A percentile compares a stretch with the other conserved stretches of the same genome.
Evolutionary conservation across 2,113 vertebrate species (phyloP).

Genomic region (Prinia subflava): DNA sequence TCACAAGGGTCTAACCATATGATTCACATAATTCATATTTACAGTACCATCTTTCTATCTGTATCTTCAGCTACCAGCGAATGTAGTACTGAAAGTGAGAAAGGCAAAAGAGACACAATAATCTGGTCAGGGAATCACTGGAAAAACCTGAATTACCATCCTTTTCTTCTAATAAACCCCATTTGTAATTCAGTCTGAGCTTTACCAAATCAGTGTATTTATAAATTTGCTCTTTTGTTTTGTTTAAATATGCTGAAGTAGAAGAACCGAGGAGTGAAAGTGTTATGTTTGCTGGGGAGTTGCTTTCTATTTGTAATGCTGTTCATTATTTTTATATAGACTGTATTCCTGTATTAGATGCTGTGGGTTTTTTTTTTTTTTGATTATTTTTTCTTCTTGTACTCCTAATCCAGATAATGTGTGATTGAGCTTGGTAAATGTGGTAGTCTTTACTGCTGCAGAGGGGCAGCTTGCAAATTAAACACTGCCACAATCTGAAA

Average conservation of each 20-base stretch:
- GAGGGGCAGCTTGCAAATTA: conserved; percentile 80
- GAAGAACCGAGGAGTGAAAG: conserved; percentile 49
- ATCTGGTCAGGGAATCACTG: conserved; percentile 64
- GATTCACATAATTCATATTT: conserved; percentile 86
- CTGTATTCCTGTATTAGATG: conserved; percentile 35
- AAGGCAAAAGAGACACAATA: conserved; percentile 71
- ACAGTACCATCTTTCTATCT: conserved; percentile 81
- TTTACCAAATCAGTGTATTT: conserved; percentile 43
- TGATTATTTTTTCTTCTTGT: conserved; percentile 40
- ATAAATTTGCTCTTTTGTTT: conserved; percentile 32
- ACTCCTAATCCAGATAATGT: conserved; percentile 67
- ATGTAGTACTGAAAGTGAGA: conserved; percentile 65
- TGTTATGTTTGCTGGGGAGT: conserved; percentile 51
- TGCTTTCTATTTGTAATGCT: conserved; percentile 57
- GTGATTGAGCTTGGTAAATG: conserved; percentile 71
- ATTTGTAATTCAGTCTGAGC: conserved; percentile 45
- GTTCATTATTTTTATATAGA: conserved; percentile 63
- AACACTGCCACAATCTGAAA: conserved; percentile 80
- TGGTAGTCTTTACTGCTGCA: conserved; percentile 72
- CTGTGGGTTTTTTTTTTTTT: background rate
- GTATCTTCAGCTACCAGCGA: conserved; percentile 73
- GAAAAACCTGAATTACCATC: conserved; percentile 62
- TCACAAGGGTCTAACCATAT: conserved; percentile 78
- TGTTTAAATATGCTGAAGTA: conserved; percentile 59
- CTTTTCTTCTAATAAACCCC: conserved; percentile 38